Conservation (phyloP, 2,797 vertebrate genomes). For the Cossypha heuglini region DNA sequence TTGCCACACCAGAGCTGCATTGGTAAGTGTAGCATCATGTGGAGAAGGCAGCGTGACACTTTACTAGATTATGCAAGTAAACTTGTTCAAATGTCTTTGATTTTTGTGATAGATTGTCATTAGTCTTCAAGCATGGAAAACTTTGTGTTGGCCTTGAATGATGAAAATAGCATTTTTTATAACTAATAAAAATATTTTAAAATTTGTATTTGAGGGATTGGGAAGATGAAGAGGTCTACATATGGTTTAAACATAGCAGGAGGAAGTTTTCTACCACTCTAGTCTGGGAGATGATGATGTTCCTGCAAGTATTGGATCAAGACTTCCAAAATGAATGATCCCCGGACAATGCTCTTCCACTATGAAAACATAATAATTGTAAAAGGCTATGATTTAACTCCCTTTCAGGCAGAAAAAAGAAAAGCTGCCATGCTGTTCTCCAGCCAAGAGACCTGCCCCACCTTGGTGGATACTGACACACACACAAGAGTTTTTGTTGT, state of each 20-base stretch:
- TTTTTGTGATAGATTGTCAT: background rate
- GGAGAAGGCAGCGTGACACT: background rate
- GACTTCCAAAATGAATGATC: background rate
- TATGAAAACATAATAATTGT: background rate
- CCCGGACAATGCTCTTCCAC: background rate
- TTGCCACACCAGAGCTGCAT: background rate
- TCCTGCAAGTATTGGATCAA: background rate
- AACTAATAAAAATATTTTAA: background rate
- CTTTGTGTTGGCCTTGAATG: background rate
- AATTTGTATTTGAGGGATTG: background rate
- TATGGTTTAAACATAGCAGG: background rate
- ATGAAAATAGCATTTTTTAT: background rate
- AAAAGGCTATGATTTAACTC: background rate
- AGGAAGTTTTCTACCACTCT: background rate
- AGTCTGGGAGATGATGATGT: background rate
- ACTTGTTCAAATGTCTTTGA: background rate
- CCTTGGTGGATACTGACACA: background rate
- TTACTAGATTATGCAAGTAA: background rate
- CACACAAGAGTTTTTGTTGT: background rate
- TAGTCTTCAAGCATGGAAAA: background rate
- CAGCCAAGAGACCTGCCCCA: background rate
- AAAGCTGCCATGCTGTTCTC: background rate
- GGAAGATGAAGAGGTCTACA: background rate
- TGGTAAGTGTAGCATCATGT: background rate
- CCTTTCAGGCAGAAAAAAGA: background rate